A percentile compares a stretch with the other conserved stretches of the same genome.
Evolutionary conservation across 30 jellyfish, hydroid and myxozoan genomes (phyloP).

Genomic region (Catostylus mosaicus): DNA sequence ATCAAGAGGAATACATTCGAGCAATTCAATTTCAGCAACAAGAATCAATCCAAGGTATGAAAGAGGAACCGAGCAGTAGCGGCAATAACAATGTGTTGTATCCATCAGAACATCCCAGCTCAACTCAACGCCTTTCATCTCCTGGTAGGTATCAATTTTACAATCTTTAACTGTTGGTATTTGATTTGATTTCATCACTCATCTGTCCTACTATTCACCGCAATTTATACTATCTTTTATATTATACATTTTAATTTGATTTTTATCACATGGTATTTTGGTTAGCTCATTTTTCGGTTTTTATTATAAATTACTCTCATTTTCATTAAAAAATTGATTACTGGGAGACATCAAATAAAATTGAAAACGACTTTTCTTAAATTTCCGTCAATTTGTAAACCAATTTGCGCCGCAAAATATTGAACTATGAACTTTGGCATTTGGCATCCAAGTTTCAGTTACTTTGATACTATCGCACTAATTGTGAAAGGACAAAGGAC

Average conservation of each 20-base stretch:
- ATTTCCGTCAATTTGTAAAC: conserved; percentile 1
- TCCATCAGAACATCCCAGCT: conserved; percentile 43
- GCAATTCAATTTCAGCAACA: conserved; percentile 95
- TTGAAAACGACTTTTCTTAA: not conserved
- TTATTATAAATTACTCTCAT: not conserved
- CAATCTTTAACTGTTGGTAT: not conserved
- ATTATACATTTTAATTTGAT: too few relatives aligned
- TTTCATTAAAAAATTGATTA: not conserved
- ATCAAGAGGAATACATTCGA: conserved; percentile 92
- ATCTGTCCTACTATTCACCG: too few relatives aligned
- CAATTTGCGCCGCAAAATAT: not conserved
- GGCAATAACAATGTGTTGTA: conserved; percentile 20
- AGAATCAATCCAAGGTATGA: conserved; percentile 55
- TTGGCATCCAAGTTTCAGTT: not conserved
- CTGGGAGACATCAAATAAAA: not conserved
- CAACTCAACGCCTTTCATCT: conserved; percentile 68
- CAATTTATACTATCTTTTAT: too few relatives aligned
- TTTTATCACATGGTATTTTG: too few relatives aligned
- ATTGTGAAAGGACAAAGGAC: conserved; percentile 28
- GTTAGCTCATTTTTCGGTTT: too few relatives aligned
- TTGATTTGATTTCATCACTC: too few relatives aligned
- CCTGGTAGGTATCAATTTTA: conserved; percentile 62
- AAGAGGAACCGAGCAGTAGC: conserved; percentile 78
- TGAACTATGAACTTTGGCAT: not conserved
- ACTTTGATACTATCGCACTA: not conserved